phyloP scores from a whole-genome alignment of 2,113 vertebrate genomes.

The Leucoraja erinaceus region DNA sequence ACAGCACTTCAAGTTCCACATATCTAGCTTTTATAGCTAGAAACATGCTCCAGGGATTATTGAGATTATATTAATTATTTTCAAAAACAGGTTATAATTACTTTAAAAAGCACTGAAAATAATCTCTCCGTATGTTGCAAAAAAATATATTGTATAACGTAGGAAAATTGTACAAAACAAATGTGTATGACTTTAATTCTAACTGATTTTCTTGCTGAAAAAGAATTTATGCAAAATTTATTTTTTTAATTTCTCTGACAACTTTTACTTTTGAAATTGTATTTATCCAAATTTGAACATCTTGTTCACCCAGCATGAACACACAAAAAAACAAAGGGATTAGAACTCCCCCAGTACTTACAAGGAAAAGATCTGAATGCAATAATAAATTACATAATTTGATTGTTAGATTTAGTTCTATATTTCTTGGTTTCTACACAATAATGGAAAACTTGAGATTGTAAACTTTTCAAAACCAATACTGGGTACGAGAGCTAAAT shows the following conservation, averaged over 20 bases:
- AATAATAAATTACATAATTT: not conserved
- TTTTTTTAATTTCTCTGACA: not conserved
- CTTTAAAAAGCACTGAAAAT: not conserved
- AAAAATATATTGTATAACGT: not conserved
- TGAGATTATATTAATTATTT: not conserved
- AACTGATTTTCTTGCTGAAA: not conserved
- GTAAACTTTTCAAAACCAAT: not conserved
- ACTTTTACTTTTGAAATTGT: not conserved
- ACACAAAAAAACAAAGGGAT: not conserved
- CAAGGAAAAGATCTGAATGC: not conserved
- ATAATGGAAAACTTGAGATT: not conserved
- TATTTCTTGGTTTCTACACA: not conserved
- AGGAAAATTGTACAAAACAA: not conserved
- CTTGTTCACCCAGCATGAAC: not conserved
- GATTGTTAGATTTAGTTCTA: not conserved
- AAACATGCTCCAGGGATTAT: not conserved
- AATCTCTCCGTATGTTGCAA: not conserved
- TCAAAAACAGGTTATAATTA: not conserved
- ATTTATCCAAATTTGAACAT: not conserved
- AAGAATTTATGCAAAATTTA: not conserved
- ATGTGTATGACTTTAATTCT: not conserved
- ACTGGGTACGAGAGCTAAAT: not conserved
- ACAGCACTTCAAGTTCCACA: not conserved
- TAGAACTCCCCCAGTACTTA: not conserved
- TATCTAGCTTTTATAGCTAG: not conserved